A percentile compares a stretch with the other conserved stretches of the same genome.
phyloP scores from a whole-genome alignment of 2,113 vertebrate species.

The Felis chaus region DNA sequence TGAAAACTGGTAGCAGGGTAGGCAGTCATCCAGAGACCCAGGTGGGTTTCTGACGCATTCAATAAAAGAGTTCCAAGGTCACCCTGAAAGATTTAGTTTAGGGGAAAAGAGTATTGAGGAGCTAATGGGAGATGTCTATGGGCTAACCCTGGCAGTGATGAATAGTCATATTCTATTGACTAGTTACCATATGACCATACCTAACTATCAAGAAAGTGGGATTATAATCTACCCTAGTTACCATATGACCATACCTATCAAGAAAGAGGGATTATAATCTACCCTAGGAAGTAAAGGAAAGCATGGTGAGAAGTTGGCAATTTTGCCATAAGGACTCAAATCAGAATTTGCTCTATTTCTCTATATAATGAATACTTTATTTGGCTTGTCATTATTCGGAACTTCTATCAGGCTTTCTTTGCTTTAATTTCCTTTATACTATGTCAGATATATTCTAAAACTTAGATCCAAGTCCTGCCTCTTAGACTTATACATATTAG shows the following conservation, averaged over 20 bases:
- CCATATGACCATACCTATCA: not conserved
- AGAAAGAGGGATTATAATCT: not conserved
- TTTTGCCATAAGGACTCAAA: not conserved
- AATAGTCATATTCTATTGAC: not conserved
- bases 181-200: not conserved
- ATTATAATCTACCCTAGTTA: not conserved
- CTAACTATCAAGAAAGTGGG: not conserved
- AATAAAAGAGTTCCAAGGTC: not conserved
- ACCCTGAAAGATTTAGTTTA: not conserved
- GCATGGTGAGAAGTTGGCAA: not conserved
- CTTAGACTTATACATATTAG: not conserved
- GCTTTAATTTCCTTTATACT: not conserved
- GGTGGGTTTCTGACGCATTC: not conserved
- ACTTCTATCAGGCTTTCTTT: not conserved
- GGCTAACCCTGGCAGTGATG: not conserved
- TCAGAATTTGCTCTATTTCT: not conserved
- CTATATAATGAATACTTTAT: not conserved
- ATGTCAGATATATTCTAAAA: conserved; percentile 1
- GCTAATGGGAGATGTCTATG: not conserved
- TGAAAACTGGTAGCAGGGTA: not conserved
- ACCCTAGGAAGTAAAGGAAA: not conserved
- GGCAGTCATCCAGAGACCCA: not conserved
- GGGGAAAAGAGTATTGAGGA: not conserved
- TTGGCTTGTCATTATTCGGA: not conserved
- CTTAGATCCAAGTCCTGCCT: not conserved